These are phyloP conservation scores for Choreutis nemorana DNA, from an alignment of 2,888 invertebrate genomes.

Conservation along the genomic window DNA sequence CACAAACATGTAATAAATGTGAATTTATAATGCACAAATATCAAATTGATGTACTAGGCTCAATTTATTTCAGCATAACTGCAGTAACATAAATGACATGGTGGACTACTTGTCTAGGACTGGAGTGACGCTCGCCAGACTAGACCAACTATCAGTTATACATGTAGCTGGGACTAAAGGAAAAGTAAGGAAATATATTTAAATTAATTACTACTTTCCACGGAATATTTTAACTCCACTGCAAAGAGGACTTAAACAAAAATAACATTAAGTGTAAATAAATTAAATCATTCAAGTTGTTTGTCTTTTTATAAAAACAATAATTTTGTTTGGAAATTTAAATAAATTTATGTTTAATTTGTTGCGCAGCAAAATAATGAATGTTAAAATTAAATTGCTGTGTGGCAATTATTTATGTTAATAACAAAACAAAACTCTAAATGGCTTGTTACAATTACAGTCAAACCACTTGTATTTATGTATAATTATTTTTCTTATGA, in stretches of 20 bases:
- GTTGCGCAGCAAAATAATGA: no score
- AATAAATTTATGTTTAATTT: no score
- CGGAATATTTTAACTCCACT: no score
- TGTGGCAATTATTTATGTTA: background rate
- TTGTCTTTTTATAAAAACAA: no score
- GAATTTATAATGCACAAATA: no score
- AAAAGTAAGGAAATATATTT: conserved; percentile 64
- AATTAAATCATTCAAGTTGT: no score
- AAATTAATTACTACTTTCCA: background rate
- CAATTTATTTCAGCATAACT: no score
- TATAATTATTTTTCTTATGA: conserved; percentile 3
- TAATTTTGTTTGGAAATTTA: no score
- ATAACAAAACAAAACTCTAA: background rate
- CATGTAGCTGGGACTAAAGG: conserved; percentile 98
- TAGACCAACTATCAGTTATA: conserved; percentile 83
- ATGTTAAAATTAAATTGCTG: background rate
- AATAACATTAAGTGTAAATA: no score
- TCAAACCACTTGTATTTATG: conserved; percentile 2
- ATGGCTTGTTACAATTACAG: background rate
- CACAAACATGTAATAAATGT: no score
- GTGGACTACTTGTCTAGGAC: conserved; percentile 68
- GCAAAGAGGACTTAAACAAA: no score
- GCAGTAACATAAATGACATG: conserved; percentile 55
- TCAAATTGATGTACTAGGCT: no score
- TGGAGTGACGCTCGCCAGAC: conserved; percentile 69